Conservation (phyloP, 2,797 vertebrate genomes). For the Chiroxiphia lanceolata region DNA sequence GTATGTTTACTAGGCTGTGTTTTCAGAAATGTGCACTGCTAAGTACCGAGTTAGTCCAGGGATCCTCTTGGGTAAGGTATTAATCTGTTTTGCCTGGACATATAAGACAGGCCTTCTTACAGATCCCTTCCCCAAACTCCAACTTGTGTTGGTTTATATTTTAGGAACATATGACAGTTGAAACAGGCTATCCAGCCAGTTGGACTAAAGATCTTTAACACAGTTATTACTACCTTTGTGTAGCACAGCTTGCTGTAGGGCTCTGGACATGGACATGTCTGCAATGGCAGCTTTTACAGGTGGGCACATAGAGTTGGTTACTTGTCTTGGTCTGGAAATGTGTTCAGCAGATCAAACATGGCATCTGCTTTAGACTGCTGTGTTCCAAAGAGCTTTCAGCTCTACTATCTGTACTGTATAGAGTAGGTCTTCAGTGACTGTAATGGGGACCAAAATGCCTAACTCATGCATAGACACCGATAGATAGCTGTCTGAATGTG, state of each 20-base stretch:
- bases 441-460: neutral
- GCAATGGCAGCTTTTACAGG: neutral
- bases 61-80: neutral
- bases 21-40: neutral
- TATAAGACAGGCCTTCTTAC: neutral
- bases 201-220: neutral
- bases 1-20: neutral
- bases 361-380: neutral
- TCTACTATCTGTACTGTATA: neutral
- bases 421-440: neutral
- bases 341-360: neutral
- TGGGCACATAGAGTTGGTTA: neutral
- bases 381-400: neutral
- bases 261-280: neutral
- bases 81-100: neutral
- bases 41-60: fast-evolving
- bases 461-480: neutral
- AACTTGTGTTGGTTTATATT: neutral
- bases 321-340: neutral
- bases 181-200: neutral
- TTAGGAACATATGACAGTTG: neutral
- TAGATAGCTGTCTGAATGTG: neutral
- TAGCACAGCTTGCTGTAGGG: neutral
- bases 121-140: neutral
- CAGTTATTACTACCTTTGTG: neutral